Evolutionary conservation across 2,888 invertebrate species (phyloP), one percentile per base, ranked within the genome.

Genomic region (Netelia melanura): DNA sequence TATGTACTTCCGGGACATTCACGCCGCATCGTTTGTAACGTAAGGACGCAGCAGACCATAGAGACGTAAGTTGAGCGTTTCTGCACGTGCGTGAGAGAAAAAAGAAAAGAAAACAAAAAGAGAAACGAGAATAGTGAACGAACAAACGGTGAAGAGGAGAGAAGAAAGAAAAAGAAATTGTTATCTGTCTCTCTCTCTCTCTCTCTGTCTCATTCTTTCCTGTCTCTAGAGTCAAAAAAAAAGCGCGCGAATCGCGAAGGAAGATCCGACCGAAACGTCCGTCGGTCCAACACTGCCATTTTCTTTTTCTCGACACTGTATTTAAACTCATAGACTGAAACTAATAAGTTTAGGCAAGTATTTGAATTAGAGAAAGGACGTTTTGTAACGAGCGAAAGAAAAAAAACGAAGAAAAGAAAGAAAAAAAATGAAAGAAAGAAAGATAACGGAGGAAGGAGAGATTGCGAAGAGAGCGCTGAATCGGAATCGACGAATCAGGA

Each of bases 321-420:
- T 91, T 90, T 89, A 90, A 90, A 89, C 86, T 89, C 88, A 90
- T 89, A 90, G 91, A 91, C 90, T 90, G 90, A 91, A 88, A 88
- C 86, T 87, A 86, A 81, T 89, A 89, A 89, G 85, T 75, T 88
- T 89, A 89, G 87, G 87, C 84, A 81, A 89, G 79, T 90, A 89
- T 89, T 88, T 89, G 85, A 43, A 89, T 87, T 86, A 70, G 77
- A 70, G 77, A 78, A 56, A 65, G 62, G 30, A 23, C 43, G 68
- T 84, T 74, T 81, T 81, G 72, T 84, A 52, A 70, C 67, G 71
- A 72, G 61, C 52, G 54, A 21, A 10, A 83, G 61, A 80, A 83
- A 25, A 67, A 68, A 23, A 62, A 68, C 11, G 30, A 54, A 83
- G 48, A 17, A 30, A n/a, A 52, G 71, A 52, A 58, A 14, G 61